These are phyloP conservation scores for Rhagium mordax DNA, from an alignment of 2,888 invertebrate species.

Conservation along the genomic window DNA sequence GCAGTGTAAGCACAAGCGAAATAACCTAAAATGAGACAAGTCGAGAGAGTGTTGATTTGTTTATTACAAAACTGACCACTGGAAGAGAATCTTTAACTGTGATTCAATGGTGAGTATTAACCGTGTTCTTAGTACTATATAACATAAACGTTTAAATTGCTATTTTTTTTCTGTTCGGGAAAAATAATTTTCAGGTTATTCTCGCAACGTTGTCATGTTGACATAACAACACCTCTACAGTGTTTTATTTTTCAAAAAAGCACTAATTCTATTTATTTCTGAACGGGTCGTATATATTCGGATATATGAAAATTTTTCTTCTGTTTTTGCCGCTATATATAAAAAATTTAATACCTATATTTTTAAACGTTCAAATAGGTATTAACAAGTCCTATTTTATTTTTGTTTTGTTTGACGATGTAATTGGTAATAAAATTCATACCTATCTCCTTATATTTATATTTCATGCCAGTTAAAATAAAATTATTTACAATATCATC, in stretches of 20 bases:
- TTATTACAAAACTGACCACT: constrained; percentile 43
- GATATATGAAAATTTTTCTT: neutral
- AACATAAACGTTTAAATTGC: neutral
- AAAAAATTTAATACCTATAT: neutral
- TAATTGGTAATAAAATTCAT: too few species aligned
- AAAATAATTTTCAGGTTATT: constrained; percentile 29
- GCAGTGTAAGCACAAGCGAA: constrained; percentile 19
- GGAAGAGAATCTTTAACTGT: constrained; percentile 32
- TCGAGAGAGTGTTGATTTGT: constrained; percentile 40
- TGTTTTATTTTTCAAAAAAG: constrained; percentile 9
- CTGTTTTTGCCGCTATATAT: neutral
- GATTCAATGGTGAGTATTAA: constrained; percentile 49
- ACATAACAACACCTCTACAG: constrained; percentile 10
- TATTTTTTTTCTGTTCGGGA: neutral
- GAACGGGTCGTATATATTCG: constrained; percentile 10
- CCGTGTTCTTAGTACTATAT: constrained; percentile 2
- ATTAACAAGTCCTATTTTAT: neutral
- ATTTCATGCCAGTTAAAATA: neutral
- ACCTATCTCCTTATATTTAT: neutral
- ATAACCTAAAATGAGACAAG: constrained; percentile 33
- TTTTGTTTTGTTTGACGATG: neutral
- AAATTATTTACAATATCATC: neutral
- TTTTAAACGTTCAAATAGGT: neutral
- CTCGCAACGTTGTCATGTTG: constrained; percentile 40
- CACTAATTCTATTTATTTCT: neutral